Evolutionary conservation across 2,797 vertebrate species (phyloP), one percentile per base, ranked within the genome.

Genomic region (Sebastes steindachneri): DNA sequence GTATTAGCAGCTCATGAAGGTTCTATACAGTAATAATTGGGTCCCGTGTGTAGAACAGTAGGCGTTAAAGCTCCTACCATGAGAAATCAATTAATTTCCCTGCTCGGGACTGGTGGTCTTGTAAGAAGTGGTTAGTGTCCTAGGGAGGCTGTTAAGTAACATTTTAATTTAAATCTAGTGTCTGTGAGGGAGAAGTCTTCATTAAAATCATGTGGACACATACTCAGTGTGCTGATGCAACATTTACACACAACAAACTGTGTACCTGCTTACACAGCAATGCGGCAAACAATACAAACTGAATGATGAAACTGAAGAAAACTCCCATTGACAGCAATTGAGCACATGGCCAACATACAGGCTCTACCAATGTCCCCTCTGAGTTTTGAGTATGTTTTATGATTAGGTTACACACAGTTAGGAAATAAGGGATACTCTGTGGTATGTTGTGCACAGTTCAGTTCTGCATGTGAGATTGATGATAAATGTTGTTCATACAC

Each of bases 81-180:
- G n/a, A 74, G 77, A n/a, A 62, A 63, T n/a, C 1, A 2, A 45
- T n/a, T 37, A 2, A 79, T 59, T 21, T 33, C 10, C 53, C 15
- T 23, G 48, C 31, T 28, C 19, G 11, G 29, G 29, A 48, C 26
- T 35, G 11, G 3, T 21, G 9, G 19, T 75, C 12, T 14, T 19
- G 6, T 67, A 9, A 58, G 25, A 55, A 23, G 7, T 54, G 23
- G 4, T 67, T 25, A 3, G 31, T 10, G 63, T 29, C 25, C 23
- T 4, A n/a, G 0, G 5, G 65, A 65, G 19, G 14, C 12, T 33
- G 3, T 45, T 59, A 17, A 28, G 15, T 3, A 17, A 35, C 9
- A 68, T 26, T 55, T 60, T 35, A 73, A 73, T 73, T 53, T 41
- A 29, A 66, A 58, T 73, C 9, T 68, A 45, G 17, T 63, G 62